Conservation (phyloP, 2,797 vertebrate genomes). For the Thunnus albacares region DNA sequence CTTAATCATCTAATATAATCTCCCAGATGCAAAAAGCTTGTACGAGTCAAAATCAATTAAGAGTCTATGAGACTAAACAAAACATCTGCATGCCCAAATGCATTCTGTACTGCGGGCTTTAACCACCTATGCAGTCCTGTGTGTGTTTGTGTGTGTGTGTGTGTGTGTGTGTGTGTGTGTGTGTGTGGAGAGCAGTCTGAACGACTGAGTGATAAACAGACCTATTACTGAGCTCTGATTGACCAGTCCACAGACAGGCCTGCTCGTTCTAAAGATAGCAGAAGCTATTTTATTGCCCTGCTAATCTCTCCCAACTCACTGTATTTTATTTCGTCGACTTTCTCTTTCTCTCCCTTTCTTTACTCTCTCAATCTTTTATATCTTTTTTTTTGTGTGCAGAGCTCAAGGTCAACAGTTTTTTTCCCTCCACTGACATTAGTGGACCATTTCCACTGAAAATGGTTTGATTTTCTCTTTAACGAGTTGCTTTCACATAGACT, state of each 20-base stretch:
- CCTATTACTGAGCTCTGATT: conserved; percentile 73
- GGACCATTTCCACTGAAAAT: conserved; percentile 53
- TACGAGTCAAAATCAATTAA: conserved; percentile 12
- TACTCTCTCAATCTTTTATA: conserved; percentile 48
- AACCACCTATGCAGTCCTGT: conserved; percentile 22
- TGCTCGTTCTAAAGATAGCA: conserved; percentile 72
- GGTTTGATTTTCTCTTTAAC: conserved; percentile 45
- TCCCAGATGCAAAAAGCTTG: conserved; percentile 13
- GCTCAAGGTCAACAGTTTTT: conserved; percentile 75
- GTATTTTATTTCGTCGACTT: conserved; percentile 65
- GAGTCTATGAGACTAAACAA: conserved; percentile 14
- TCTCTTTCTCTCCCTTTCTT: conserved; percentile 20
- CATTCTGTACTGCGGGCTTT: not conserved
- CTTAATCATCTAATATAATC: conserved; percentile 39
- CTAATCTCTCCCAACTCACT: conserved; percentile 73
- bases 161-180: not conserved
- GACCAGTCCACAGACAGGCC: conserved; percentile 67
- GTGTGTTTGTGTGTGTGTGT: conserved; percentile 7
- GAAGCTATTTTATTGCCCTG: conserved; percentile 72
- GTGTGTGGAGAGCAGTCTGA: conserved; percentile 11
- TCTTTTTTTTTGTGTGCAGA: conserved; percentile 38
- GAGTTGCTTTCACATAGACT: conserved; percentile 22
- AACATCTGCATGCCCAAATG: conserved; percentile 27
- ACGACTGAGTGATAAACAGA: conserved; percentile 69
- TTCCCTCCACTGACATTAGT: conserved; percentile 47